Evolutionary conservation across 2,797 vertebrate species (phyloP), one percentile per base, ranked within the genome.

Genomic region (Centropyge bicolor): DNA sequence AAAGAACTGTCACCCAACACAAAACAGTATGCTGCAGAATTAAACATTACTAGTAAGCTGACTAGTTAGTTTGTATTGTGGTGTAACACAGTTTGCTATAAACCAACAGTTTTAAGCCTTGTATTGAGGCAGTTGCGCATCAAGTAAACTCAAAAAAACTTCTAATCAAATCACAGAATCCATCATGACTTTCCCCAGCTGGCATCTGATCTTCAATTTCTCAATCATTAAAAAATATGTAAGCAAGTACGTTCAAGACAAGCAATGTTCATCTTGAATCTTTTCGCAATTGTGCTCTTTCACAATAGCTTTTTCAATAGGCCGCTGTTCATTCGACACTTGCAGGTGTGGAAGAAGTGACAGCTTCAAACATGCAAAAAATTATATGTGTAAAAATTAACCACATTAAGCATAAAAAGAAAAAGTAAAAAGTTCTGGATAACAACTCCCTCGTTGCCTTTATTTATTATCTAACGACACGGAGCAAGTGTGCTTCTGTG

Each of bases 161-260:
- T 51, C 17, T 19, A 10, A 59, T 61, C 11, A 13, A 69, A 55
- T 9, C 14, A n/a, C 6, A 38, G 24, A n/a, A 11, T 24, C 56
- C 10, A 10, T 31, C 8, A 27, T 48, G 3, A 11, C 27, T n/a
- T 41, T n/a, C 0, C 1, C 20, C 14, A 76, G 68, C 48, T 59
- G 8, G 13, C 45, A 3, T 6, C 8, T 31, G 46, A 62, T 35
- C 22, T 66, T 64, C 45, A 51, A 83, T 89, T 91, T 91, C 76
- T 72, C 76, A 86, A 87, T 52, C 19, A 40, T 67, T 4, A 7
- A 8, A 35, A 70, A 71, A 68, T 27, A 45, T 63, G 41, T 4
- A n/a, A 84, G 84, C 90, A 87, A 88, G 86, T 90, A 60, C 6
- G 14, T 67, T 91, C 92, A 86, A 64, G 89, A 88, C 40, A 14